phyloP scores from a whole-genome alignment of 2,113 vertebrate species.

The Pachyramphus minor region DNA sequence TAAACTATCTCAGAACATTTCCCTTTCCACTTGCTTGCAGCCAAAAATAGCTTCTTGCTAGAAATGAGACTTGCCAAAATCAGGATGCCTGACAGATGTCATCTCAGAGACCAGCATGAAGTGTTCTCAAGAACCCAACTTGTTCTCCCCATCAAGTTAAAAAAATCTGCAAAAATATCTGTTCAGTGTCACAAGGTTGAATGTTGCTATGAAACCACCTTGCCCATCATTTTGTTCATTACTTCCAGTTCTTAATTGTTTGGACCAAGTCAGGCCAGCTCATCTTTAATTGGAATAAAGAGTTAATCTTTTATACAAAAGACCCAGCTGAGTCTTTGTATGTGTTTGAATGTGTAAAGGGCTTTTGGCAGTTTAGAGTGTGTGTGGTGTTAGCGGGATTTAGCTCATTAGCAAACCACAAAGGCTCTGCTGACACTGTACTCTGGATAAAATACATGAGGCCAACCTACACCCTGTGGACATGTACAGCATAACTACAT shows the following conservation, averaged over 20 bases:
- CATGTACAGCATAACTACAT: slow-evolving; percentile 74
- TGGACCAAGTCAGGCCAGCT: slow-evolving; percentile 36
- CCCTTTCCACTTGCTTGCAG: background rate
- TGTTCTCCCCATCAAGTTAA: background rate
- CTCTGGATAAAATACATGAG: slow-evolving; percentile 68
- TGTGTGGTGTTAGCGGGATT: slow-evolving; percentile 69
- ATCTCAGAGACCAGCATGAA: background rate
- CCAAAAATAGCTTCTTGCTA: background rate
- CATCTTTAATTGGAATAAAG: slow-evolving; percentile 72
- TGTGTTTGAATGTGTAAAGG: slow-evolving; percentile 64
- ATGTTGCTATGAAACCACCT: background rate
- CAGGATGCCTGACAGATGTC: background rate
- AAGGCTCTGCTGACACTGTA: slow-evolving; percentile 68
- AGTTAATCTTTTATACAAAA: slow-evolving; percentile 72
- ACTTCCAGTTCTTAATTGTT: slow-evolving; percentile 46
- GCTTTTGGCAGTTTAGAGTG: slow-evolving; percentile 63
- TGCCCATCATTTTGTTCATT: slow-evolving; percentile 15
- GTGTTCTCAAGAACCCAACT: background rate
- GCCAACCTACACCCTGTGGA: slow-evolving; percentile 67
- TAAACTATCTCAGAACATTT: background rate
- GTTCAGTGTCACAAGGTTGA: background rate
- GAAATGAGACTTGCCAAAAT: background rate
- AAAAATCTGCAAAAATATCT: background rate
- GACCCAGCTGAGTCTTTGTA: slow-evolving; percentile 71
- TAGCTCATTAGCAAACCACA: slow-evolving; percentile 76